A percentile compares a stretch with the other conserved stretches of the same genome.
These are phyloP conservation scores for Tineola bisselliella DNA, from an alignment of 2,888 invertebrate species.

Conservation along the genomic window DNA sequence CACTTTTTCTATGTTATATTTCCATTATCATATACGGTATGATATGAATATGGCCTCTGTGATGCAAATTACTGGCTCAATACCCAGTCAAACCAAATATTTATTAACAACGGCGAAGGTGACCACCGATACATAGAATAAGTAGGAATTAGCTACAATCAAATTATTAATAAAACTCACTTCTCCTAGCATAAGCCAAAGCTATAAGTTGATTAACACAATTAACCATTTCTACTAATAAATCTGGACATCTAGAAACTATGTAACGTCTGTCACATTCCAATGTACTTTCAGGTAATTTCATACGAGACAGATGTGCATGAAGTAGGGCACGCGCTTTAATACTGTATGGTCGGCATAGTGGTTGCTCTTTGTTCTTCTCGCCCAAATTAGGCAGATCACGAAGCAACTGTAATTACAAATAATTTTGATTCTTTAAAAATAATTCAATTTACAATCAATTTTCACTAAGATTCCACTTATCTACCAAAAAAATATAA, in stretches of 20 bases:
- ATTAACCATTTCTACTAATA: conserved; percentile 97
- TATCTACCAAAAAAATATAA: too few relatives aligned
- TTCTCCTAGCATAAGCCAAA: conserved; percentile 88
- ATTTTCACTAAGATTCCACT: too few relatives aligned
- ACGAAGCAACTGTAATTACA: conserved; percentile 78
- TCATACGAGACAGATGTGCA: conserved; percentile 90
- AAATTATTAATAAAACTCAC: conserved; percentile 58
- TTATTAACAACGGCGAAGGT: too few relatives aligned
- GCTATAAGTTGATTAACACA: conserved; percentile 94
- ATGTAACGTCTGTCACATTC: conserved; percentile 87
- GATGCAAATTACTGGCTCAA: too few relatives aligned
- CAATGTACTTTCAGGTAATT: conserved; percentile 78
- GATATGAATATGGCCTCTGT: too few relatives aligned
- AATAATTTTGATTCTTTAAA: neutral
- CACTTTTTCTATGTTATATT: too few relatives aligned
- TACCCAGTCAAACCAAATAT: too few relatives aligned
- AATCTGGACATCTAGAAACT: conserved; percentile 90
- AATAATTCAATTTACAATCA: neutral
- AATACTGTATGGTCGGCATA: conserved; percentile 92
- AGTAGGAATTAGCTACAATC: too few relatives aligned
- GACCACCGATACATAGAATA: too few relatives aligned
- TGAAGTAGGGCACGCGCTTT: conserved; percentile 94
- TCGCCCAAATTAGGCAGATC: conserved; percentile 92
- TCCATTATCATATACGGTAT: too few relatives aligned
- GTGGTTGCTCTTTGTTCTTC: conserved; percentile 94